Conservation (phyloP, 2,797 vertebrate species). For the Lemur catta region DNA sequence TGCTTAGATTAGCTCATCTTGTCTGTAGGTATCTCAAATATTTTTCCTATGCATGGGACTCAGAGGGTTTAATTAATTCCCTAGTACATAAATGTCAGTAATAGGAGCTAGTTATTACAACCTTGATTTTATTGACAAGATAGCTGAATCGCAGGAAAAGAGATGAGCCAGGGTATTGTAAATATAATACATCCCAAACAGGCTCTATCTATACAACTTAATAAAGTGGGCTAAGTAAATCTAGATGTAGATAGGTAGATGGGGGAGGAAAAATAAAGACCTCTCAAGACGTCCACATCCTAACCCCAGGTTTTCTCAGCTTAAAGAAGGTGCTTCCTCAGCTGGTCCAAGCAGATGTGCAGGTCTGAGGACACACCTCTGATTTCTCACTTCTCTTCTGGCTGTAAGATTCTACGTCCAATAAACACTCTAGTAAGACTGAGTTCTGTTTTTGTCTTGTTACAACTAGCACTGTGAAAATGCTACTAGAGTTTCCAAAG, state of each 20-base stretch:
- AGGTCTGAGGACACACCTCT: not conserved
- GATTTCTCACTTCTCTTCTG: not conserved
- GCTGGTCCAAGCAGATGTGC: constrained; percentile 11
- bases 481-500: not conserved
- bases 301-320: not conserved
- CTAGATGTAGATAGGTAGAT: too few species aligned
- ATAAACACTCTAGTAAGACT: not conserved
- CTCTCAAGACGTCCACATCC: too few species aligned
- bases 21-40: not conserved
- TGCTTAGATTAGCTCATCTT: not conserved
- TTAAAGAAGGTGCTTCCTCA: not conserved
- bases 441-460: not conserved
- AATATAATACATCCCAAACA: not conserved
- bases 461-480: not conserved
- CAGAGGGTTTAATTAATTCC: not conserved
- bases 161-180: not conserved
- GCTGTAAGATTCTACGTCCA: not conserved
- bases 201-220: not conserved
- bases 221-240: not conserved
- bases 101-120: not conserved
- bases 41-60: not conserved
- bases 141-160: not conserved
- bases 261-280: too few species aligned
- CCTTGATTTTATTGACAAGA: not conserved
- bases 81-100: not conserved